Base-by-base conservation (phyloP, 2,888 invertebrate genomes). In the Agrenia bidenticulata region DNA sequence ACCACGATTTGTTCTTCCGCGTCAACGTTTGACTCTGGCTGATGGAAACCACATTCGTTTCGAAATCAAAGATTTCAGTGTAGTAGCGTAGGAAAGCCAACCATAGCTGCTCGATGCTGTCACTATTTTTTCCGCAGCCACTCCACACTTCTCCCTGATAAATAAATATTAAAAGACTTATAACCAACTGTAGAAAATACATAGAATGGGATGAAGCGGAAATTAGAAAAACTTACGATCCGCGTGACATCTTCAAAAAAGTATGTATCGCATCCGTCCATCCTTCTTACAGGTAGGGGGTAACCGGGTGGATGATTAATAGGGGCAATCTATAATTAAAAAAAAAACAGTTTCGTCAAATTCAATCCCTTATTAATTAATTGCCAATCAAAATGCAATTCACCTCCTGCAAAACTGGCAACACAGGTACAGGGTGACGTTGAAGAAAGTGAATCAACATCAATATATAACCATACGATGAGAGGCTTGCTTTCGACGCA, bases 361-460 rank as follows among this genome's bases (percentile, higher is more conserved):
- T n/a, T n/a, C n/a, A n/a, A n/a, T n/a, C n/a, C n/a, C n/a, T n/a
- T n/a, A n/a, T n/a, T n/a, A n/a, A n/a, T n/a, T n/a, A n/a, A n/a
- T n/a, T n/a, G n/a, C n/a, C n/a, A n/a, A n/a, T n/a, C n/a, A n/a
- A n/a, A n/a, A n/a, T n/a, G n/a, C n/a, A n/a, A n/a, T n/a, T 70
- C 70, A 85, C 83, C 81, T 85, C 83, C 78, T 85, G 85, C 55
- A 86, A 78, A 17, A 84, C 83, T 50, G 86, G 86, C 51, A 86
- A 78, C 24, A 86, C 82, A 15, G 85, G 84, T 26, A 84, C 83
- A 27, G 78, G 73, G 54, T 81, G 79, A 70, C 82, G 82, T 78
- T 86, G 86, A 19, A 86, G 80, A 75, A 82, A 86, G 76, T 84
- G 83, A 7, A 86, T 80, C 67, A 84, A 79, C 83, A 86, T 82